Base-by-base conservation (phyloP, 2,888 invertebrate genomes). In the Apeira syringaria region DNA sequence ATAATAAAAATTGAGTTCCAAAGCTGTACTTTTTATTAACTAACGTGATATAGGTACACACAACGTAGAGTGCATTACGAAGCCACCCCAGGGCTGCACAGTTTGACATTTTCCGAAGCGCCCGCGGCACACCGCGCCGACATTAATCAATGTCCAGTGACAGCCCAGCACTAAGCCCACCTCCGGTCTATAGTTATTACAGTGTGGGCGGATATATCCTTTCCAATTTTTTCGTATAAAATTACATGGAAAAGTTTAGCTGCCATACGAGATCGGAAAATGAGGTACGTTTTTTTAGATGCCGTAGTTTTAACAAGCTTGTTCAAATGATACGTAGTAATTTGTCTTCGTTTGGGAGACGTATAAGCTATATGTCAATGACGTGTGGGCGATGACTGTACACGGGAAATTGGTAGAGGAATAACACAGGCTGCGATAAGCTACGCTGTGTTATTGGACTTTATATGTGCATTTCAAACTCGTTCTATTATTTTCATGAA, bases 131-230 rank as follows among this genome's bases (percentile, higher is more conserved):
- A 45, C 31, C 18, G 36, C 53, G 61, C 54, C 47, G 50, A 49
- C 68, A 70, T 74, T 66, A 65, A 73, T 75, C 74, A 72, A 65
- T 55, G 63, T 62, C 61, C n/a, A n/a, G n/a, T 39, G 41, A 45
- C 50, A n/a, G n/a, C 34, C 33, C 17, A 5, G 13, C 13, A 3
- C 34, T 25, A 46, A 30, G 43, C 36, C 24, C 9, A 9, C 0
- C 24, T 24, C 24, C 24, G 44, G 38, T 44, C 52, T 44, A 15
- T 15, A 32, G 48, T 53, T 47, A 20, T 20, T 5, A 20, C 2
- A 50, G 33, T 32, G 33, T 18, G 32, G 41, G 20, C 41, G 40
- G 43, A 51, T 32, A 48, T 35, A 47, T 33, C 44, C 36, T 32
- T 47, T 46, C 30, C 42, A 12, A 56, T 47, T 51, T 44, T 49